Base-by-base conservation (phyloP, 2,888 invertebrate genomes). In the Leptinotarsa rubiginosa region DNA sequence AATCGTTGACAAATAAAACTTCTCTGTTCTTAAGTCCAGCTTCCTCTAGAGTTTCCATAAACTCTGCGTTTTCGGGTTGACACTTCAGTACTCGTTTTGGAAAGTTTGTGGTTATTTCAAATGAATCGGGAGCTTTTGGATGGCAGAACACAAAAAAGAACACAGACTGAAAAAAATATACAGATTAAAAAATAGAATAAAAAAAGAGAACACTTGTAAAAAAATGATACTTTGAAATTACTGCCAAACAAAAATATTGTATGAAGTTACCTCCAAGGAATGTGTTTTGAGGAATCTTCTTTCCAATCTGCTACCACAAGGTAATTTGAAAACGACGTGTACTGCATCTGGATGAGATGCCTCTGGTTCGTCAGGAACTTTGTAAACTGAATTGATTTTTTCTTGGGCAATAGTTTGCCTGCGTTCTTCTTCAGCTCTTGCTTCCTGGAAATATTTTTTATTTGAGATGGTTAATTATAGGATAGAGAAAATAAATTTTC, bases 81-180 rank as follows among this genome's bases (percentile, higher is more conserved):
- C 93, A 93, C 4, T 92, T 91, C 71, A 98, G 89, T 76, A 94
- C 92, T 78, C 96, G 92, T 86, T 96, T 95, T 0, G 98, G 98
- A 87, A 96, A 98, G 89, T 97, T 98, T 79, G 97, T 97, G 67
- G 96, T 96, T 79, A 98, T 96, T 89, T 98, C 97, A 87, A 98
- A 98, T 86, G 94, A 93, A 86, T 96, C 92, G 1, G 98, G 98
- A 16, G 98, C 94, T 82, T 94, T 93, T 4, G 97, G 96, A 89
- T 98, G 97, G 86, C 97, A 97, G 89, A 98, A 97, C 79, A 98
- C 95, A 89, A 95, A 98, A 88, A 96, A 94, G 89, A 97, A 97
- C 77, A 99, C 91, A 86, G 95, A 95, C 97, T 98, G 89, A 49
- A 91, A 90, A 77, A 80, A 79, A 69, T 41, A 41, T 12, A 41